Percentiles rank a stretch among this genome's conserved stretches.
phyloP scores from a whole-genome alignment of 2,888 invertebrate genomes.

The Onthophagus sagittarius region DNA sequence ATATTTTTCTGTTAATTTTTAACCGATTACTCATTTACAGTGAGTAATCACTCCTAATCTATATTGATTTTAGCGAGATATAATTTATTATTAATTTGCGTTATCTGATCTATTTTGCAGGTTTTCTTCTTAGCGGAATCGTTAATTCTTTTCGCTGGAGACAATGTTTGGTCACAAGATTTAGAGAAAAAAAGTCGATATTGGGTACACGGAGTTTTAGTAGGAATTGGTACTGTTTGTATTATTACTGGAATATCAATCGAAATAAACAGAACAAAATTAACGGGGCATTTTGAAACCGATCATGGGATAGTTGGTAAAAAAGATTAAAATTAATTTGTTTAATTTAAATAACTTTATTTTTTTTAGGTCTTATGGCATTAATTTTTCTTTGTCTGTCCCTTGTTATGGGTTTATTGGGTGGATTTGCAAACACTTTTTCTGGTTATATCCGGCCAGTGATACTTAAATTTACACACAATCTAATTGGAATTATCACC shows the following conservation, averaged over 20 bases:
- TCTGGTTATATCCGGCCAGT: slow-evolving; percentile 33
- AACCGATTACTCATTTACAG: too few species aligned
- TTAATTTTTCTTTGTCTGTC: slow-evolving; percentile 38
- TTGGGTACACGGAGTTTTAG: slow-evolving; percentile 32
- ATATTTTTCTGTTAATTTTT: too few species aligned
- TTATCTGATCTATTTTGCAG: neutral
- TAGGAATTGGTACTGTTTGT: slow-evolving; percentile 30
- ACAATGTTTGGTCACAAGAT: slow-evolving; percentile 33
- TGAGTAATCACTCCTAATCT: too few species aligned
- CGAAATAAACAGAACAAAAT: slow-evolving; percentile 33
- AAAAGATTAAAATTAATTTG: neutral
- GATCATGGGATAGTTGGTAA: slow-evolving; percentile 39
- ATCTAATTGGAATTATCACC: slow-evolving; percentile 38
- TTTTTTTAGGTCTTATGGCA: slow-evolving; percentile 38
- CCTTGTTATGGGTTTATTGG: slow-evolving; percentile 34
- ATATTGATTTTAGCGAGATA: too few species aligned
- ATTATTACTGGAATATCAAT: slow-evolving; percentile 35
- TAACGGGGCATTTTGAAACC: slow-evolving; percentile 33
- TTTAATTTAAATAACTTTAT: neutral
- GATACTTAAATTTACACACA: slow-evolving; percentile 39
- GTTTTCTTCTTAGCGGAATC: slow-evolving; percentile 33
- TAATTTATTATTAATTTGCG: too few species aligned
- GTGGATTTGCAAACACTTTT: slow-evolving; percentile 34
- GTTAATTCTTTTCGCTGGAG: slow-evolving; percentile 34
- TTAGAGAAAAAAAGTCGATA: slow-evolving; percentile 29